Conservation (phyloP, 2,113 vertebrate species). For the Halichoerus grypus region DNA sequence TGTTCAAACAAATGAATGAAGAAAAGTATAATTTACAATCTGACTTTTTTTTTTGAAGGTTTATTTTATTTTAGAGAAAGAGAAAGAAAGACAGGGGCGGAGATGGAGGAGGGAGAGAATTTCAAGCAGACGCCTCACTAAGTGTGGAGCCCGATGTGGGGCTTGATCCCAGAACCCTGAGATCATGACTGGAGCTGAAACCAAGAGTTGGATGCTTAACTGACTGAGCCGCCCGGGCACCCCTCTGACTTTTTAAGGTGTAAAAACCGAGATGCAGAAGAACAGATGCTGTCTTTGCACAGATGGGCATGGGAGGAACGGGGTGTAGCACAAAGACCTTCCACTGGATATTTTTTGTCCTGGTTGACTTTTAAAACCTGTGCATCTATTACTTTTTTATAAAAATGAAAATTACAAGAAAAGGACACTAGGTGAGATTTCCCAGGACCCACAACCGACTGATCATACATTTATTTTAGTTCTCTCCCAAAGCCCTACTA, state of each 20-base stretch:
- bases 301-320: background rate
- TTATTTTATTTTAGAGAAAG: background rate
- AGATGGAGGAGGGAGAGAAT: background rate
- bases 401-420: background rate
- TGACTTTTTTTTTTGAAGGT: background rate
- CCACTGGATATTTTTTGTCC: background rate
- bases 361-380: background rate
- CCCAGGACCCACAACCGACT: background rate
- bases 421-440: background rate
- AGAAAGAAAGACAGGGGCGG: background rate
- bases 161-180: background rate
- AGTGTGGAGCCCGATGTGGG: background rate
- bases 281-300: background rate
- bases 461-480: background rate
- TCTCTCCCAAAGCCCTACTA: background rate
- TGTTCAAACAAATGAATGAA: background rate
- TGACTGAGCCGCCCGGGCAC: background rate
- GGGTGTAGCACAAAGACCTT: background rate
- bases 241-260: background rate
- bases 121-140: background rate
- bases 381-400: background rate
- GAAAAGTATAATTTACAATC: background rate
- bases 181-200: background rate
- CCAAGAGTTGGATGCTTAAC: background rate
- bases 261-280: background rate